Conservation (phyloP, 2,888 invertebrate genomes). For the Epiblema foenella region DNA sequence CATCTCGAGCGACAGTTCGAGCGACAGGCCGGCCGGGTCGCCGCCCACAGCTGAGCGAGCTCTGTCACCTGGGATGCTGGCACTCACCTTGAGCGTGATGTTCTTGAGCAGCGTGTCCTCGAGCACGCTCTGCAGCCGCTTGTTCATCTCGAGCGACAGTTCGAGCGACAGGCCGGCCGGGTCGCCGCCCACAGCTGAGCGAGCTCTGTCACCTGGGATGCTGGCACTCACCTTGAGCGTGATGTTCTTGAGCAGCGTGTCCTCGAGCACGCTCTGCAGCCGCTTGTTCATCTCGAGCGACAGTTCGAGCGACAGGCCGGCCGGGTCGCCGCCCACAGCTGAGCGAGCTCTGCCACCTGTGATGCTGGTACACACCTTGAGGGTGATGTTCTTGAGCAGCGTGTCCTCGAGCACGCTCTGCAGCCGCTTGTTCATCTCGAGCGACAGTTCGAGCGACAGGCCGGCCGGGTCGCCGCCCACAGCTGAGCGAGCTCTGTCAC, state of each 20-base stretch:
- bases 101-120: slow-evolving; percentile 97
- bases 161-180: slow-evolving; percentile 92
- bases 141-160: slow-evolving; percentile 95
- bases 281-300: slow-evolving; percentile 96
- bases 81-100: too few relatives aligned
- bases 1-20: slow-evolving; percentile 96
- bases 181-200: slow-evolving; percentile 88
- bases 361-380: too few relatives aligned
- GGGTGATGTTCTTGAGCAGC: too few relatives aligned
- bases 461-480: too few relatives aligned
- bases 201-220: slow-evolving; percentile 93
- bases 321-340: slow-evolving; percentile 89
- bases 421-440: too few relatives aligned
- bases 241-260: slow-evolving; percentile 95
- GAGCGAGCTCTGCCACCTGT: slow-evolving; percentile 89
- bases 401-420: too few relatives aligned
- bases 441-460: too few relatives aligned
- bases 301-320: slow-evolving; percentile 92
- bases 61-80: too few relatives aligned
- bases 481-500: too few relatives aligned
- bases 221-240: too few relatives aligned
- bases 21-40: slow-evolving; percentile 89
- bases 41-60: slow-evolving; percentile 89
- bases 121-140: slow-evolving; percentile 94
- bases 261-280: slow-evolving; percentile 96